These are phyloP conservation scores for Megaceryle torquata DNA, from an alignment of 2,113 vertebrate species.

Conservation along the genomic window DNA sequence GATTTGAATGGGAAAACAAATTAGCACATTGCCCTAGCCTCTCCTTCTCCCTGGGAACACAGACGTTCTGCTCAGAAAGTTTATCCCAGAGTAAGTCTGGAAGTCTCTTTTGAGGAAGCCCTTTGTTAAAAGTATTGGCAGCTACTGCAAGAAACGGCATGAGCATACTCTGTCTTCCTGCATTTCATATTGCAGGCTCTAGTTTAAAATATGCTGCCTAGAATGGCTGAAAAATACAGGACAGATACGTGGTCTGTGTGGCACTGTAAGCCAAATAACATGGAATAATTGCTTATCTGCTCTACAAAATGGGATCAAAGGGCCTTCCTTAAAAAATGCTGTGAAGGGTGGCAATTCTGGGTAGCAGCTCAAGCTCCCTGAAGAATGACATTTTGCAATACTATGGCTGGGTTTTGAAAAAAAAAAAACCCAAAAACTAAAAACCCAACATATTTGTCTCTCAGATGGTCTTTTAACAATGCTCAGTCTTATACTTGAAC, in stretches of 20 bases:
- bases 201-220: background rate
- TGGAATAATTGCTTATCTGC: background rate
- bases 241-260: background rate
- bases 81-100: background rate
- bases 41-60: background rate
- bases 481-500: background rate
- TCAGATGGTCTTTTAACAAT: slow-evolving; percentile 40
- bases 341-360: background rate
- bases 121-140: background rate
- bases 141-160: background rate
- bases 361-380: background rate
- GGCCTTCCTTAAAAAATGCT: background rate
- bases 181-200: background rate
- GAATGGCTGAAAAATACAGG: background rate
- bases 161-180: background rate
- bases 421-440: background rate
- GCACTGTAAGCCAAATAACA: background rate
- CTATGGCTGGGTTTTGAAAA: background rate
- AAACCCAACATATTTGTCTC: background rate
- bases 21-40: background rate
- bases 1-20: background rate
- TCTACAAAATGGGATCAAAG: background rate
- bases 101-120: background rate
- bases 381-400: slow-evolving; percentile 40
- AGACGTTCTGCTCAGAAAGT: background rate